Base-by-base conservation (phyloP, 2,113 vertebrate genomes). In the Gyps fulvus region DNA sequence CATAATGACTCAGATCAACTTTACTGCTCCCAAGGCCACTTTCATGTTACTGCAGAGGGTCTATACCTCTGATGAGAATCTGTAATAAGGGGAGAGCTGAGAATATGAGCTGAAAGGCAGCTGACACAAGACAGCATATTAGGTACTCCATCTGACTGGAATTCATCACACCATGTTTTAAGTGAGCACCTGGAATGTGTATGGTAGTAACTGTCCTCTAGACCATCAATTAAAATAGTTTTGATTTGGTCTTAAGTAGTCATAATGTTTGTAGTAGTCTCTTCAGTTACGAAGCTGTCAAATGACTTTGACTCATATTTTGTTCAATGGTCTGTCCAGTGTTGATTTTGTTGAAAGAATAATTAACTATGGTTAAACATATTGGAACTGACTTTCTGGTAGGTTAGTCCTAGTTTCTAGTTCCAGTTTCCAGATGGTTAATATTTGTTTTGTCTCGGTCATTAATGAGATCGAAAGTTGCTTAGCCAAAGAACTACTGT, bases 201-300 rank as follows among this genome's bases (percentile, higher is more conserved):
- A 26, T 25, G 16, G 7, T 21, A 63, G 13, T 26, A 59, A 47
- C 9, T 73, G 50, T 72, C 10, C 27, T 62, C 29, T 38, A 45
- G 42, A 50, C 6, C 1, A 67, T 11, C 16, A 70, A 17, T 29
- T 23, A 23, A 76, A 78, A 61, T 8, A 45, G 5, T 16, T 32
- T 49, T 61, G 7, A 17, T 54, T 55, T 38, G 14, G 15, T 38
- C 11, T 8, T 49, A 55, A 63, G 7, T 21, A 55, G 13, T 40
- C 34, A 34, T 14, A 47, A 2, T 4, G 16, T 71, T 83, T 83
- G 10, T 22, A 31, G 32, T 22, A 38, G 31, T n/a, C 16, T 90
- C 16, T 49, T 83, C 13, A n/a, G 18, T 65, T 11, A 26, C 0
- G 0, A 67, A 72, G 11, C 6, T 87, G 38, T 40, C 61, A 57